These are phyloP conservation scores for Choloepus didactylus DNA, from an alignment of 2,797 vertebrate species.

Conservation along the genomic window DNA sequence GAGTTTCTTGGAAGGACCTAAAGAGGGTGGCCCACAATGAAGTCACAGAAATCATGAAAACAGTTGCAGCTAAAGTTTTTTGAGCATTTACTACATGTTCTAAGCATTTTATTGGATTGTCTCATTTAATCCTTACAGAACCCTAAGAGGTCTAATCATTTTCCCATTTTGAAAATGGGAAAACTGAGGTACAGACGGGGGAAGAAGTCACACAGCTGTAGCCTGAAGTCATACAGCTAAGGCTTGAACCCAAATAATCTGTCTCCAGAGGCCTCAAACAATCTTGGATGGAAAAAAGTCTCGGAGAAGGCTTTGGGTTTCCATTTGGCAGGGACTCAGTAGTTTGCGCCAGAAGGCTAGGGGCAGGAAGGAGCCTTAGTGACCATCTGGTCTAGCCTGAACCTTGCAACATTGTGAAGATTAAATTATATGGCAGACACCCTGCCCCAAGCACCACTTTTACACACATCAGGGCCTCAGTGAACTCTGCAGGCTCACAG, in stretches of 20 bases:
- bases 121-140: not conserved
- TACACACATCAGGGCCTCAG: not conserved
- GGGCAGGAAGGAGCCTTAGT: not conserved
- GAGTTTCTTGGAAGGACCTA: not conserved
- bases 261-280: not conserved
- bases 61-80: not conserved
- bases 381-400: not conserved
- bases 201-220: not conserved
- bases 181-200: not conserved
- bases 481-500: not conserved
- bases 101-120: accelerated
- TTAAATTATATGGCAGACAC: not conserved
- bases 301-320: not conserved
- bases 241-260: not conserved
- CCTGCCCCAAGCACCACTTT: not conserved
- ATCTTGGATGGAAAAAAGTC: not conserved
- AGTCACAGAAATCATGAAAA: not conserved
- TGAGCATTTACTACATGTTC: accelerated
- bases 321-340: not conserved
- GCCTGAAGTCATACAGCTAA: not conserved
- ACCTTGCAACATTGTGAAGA: not conserved
- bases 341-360: not conserved
- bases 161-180: not conserved
- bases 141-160: not conserved
- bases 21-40: not conserved